These are phyloP conservation scores for Mythimna lalbum DNA, from an alignment of 2,888 invertebrate species.

Conservation along the genomic window DNA sequence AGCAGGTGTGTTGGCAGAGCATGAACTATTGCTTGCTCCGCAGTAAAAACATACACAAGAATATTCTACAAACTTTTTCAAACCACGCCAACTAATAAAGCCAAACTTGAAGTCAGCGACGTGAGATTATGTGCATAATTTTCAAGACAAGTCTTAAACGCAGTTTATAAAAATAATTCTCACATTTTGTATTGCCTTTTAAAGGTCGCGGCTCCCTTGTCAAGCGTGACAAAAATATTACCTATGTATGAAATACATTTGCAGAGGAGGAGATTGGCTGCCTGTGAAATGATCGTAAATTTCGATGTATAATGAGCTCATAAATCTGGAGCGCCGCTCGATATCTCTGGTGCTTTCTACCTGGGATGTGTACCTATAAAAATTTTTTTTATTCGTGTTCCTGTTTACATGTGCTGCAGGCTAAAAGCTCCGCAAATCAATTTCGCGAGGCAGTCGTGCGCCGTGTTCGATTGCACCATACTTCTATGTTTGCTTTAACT, in stretches of 20 bases:
- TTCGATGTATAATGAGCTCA: conserved; percentile 65
- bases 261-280: conserved; percentile 57
- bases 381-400: conserved; percentile 52
- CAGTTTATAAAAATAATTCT: conserved; percentile 27
- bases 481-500: conserved; percentile 30
- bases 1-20: conserved; percentile 54
- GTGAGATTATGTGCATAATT: conserved; percentile 23
- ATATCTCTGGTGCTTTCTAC: conserved; percentile 54
- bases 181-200: conserved; percentile 36
- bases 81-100: conserved; percentile 11
- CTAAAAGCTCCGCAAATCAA: conserved; percentile 44
- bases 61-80: conserved; percentile 21
- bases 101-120: conserved; percentile 12
- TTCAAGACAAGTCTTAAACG: conserved; percentile 19
- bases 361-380: conserved; percentile 43
- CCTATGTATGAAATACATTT: conserved; percentile 59
- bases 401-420: conserved; percentile 53
- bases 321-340: conserved; percentile 55
- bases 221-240: conserved; percentile 57
- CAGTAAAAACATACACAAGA: conserved; percentile 39
- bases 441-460: conserved; percentile 29
- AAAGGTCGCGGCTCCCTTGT: conserved; percentile 43
- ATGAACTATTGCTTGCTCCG: conserved; percentile 50
- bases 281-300: conserved; percentile 62
- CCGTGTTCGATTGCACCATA: conserved; percentile 25